These are phyloP conservation scores for Podarcis siculus DNA, from an alignment of 2,797 vertebrate genomes.

Conservation along the genomic window DNA sequence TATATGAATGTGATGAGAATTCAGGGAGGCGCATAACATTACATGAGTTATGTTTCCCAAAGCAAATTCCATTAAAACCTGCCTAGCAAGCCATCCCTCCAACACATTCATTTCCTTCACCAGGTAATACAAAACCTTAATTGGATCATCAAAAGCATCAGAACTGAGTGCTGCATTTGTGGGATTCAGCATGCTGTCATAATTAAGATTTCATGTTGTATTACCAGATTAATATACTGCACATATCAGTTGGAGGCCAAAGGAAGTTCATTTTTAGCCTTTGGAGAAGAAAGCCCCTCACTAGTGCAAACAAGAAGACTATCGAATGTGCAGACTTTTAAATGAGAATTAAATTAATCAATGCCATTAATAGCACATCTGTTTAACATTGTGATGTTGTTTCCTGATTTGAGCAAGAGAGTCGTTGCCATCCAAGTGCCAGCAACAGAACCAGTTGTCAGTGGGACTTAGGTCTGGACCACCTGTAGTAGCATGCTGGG, in stretches of 20 bases:
- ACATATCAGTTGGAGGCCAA: conserved; percentile 8
- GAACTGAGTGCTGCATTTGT: conserved; percentile 7
- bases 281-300: neutral
- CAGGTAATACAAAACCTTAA: conserved; percentile 25
- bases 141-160: conserved; percentile 32
- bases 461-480: neutral
- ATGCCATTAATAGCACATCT: neutral
- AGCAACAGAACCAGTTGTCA: neutral
- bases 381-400: neutral
- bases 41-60: conserved; percentile 23
- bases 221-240: conserved; percentile 6
- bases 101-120: conserved; percentile 29
- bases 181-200: neutral
- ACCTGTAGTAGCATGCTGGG: neutral
- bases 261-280: neutral
- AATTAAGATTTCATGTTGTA: conserved; percentile 24
- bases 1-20: conserved; percentile 18
- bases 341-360: neutral
- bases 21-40: conserved; percentile 19
- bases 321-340: neutral
- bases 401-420: neutral
- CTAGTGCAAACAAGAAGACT: neutral
- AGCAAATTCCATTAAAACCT: conserved; percentile 29
- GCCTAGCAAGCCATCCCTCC: conserved; percentile 2
- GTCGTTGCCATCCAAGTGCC: neutral